Percentiles rank a stretch among this genome's conserved stretches.
Conservation (phyloP, 1,140 invertebrate species). For the Nasonia giraulti region DNA sequence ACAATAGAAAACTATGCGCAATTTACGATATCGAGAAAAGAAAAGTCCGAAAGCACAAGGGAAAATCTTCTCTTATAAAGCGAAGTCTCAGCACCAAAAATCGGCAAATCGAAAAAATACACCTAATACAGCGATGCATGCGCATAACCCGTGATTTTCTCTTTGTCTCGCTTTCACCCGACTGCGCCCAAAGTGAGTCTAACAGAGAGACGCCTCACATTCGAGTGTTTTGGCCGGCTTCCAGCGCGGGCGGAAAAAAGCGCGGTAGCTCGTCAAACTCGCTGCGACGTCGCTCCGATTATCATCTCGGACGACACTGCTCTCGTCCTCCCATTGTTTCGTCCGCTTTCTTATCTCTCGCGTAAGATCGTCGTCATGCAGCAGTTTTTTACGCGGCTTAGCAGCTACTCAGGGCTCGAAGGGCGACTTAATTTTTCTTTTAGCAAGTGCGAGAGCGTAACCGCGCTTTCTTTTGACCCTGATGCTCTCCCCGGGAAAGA, state of each 20-base stretch:
- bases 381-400: background rate
- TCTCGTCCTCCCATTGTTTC: background rate
- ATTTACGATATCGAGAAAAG: too few relatives aligned
- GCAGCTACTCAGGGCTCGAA: background rate
- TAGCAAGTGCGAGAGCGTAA: background rate
- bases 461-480: background rate
- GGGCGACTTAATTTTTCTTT: background rate
- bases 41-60: too few relatives aligned
- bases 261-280: background rate
- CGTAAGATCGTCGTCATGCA: too few relatives aligned
- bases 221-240: background rate
- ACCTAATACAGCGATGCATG: background rate
- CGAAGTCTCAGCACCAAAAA: too few relatives aligned
- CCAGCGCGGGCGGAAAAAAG: background rate
- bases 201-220: too few relatives aligned
- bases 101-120: background rate
- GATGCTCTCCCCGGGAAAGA: background rate
- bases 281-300: background rate
- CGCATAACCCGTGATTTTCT: background rate
- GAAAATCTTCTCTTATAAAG: too few relatives aligned
- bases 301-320: background rate
- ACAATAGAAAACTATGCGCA: too few relatives aligned
- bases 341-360: background rate
- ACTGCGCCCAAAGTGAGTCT: background rate
- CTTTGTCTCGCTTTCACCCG: background rate